Conservation (phyloP, 2,797 vertebrate species). For the Acomys russatus region DNA sequence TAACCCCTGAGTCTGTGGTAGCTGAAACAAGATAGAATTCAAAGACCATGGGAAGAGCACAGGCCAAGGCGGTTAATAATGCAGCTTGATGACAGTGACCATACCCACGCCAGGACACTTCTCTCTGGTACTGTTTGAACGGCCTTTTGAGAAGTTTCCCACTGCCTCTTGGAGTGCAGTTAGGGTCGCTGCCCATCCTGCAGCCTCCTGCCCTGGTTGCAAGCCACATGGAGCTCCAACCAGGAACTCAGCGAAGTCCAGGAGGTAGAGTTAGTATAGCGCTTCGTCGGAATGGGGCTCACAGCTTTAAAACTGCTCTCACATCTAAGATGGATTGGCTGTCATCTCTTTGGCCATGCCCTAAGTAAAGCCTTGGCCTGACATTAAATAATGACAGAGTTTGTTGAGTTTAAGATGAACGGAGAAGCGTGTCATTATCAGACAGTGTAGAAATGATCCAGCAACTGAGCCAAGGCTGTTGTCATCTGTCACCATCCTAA, state of each 20-base stretch:
- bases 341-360: background rate
- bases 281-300: background rate
- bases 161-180: background rate
- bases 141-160: background rate
- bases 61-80: background rate
- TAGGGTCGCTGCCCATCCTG: background rate
- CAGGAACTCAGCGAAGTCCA: background rate
- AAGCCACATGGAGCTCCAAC: background rate
- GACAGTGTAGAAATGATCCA: background rate
- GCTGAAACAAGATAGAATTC: constrained; percentile 39
- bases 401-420: constrained; percentile 21
- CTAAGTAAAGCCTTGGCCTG: background rate
- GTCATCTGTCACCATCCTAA: background rate
- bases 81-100: background rate
- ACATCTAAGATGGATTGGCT: background rate
- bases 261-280: background rate
- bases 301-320: background rate
- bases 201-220: background rate
- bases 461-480: background rate
- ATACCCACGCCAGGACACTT: background rate
- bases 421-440: constrained; percentile 20
- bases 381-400: background rate
- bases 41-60: background rate
- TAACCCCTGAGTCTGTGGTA: background rate
- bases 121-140: background rate